Conservation (phyloP, 2,113 vertebrate species). For the Corythaeola cristata region DNA sequence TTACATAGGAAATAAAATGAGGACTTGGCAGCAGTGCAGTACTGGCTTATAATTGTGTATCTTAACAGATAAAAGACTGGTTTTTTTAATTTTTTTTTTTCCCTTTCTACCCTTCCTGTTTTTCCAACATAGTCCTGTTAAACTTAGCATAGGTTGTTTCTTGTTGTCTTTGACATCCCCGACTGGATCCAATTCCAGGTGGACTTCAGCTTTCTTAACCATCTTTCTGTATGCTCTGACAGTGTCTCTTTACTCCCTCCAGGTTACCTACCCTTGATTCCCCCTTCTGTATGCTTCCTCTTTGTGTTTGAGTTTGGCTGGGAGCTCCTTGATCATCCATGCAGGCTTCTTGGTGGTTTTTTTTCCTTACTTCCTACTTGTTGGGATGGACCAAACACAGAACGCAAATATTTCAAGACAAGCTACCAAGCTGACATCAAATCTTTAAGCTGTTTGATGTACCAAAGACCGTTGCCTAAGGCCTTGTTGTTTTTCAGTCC, state of each 20-base stretch:
- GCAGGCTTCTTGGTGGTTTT: accelerated
- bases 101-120: neutral
- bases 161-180: neutral
- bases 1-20: neutral
- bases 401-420: neutral
- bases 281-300: no score
- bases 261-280: neutral
- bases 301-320: no score
- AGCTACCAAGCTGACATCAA: neutral
- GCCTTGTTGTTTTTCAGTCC: neutral
- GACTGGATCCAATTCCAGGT: neutral
- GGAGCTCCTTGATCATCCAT: neutral
- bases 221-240: neutral
- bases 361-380: neutral
- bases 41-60: neutral
- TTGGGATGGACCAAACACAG: neutral
- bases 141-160: neutral
- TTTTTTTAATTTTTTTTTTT: neutral
- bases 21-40: neutral
- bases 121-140: neutral
- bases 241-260: neutral
- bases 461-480: neutral
- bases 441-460: neutral
- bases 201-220: neutral
- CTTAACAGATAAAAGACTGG: neutral